phyloP scores from a whole-genome alignment of 2,113 vertebrate genomes.

The Nestor notabilis region DNA sequence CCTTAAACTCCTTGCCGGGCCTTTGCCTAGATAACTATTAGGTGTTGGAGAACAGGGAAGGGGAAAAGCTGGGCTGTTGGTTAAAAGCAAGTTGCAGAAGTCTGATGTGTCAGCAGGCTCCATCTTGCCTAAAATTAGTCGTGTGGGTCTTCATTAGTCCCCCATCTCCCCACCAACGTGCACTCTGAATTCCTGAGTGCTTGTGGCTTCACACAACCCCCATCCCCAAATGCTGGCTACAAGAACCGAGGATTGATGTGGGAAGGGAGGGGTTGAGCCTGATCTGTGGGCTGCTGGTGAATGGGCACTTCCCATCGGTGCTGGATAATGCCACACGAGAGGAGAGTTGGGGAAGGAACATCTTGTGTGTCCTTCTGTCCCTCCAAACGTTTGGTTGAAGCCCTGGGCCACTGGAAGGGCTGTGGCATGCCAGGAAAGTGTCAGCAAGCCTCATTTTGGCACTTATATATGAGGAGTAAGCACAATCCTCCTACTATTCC shows the following conservation, averaged over 20 bases:
- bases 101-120: background rate
- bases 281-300: accelerated
- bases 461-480: slow-evolving; percentile 67
- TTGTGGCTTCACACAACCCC: background rate
- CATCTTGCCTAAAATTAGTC: background rate
- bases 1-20: background rate
- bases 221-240: background rate
- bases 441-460: slow-evolving; percentile 66
- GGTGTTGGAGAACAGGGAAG: background rate
- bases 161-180: background rate
- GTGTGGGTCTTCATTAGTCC: background rate
- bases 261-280: background rate
- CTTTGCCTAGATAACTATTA: background rate
- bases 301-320: accelerated
- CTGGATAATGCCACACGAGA: background rate
- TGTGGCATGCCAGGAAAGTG: slow-evolving; percentile 59
- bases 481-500: slow-evolving; percentile 74
- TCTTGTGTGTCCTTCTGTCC: slow-evolving; percentile 26
- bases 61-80: background rate
- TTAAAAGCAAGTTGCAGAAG: background rate
- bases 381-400: background rate
- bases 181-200: accelerated
- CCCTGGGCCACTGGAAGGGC: slow-evolving; percentile 23
- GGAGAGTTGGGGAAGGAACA: background rate
- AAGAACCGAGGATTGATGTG: accelerated